Evolutionary conservation across 2,797 vertebrate genomes (phyloP), one percentile per base, ranked within the genome.

Genomic region (Hydrocynus forskahlii): DNA sequence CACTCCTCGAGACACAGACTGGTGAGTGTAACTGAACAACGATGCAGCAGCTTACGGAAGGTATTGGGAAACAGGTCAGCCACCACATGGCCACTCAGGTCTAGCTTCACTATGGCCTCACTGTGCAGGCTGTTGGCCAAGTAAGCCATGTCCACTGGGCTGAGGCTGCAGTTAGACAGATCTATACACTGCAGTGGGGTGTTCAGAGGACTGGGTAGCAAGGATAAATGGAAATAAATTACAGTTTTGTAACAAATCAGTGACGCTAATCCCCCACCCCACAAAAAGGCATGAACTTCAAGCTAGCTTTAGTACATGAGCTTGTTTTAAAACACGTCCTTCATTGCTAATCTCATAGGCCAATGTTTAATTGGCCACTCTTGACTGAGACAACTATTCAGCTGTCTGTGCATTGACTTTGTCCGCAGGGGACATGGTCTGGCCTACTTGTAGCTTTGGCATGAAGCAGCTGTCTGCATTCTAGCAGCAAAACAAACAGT

Each of bases 1-100:
- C 97, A 99, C 72, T 99, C 98, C 85, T 99, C 97, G 17, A 99
- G 85, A 0, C 88, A 82, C 83, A 99, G 94, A 68, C 88, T 93
- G 55, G 73, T 81, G 82, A 99, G 89, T 0, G 96, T 95, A 43
- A 79, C 83, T 0, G 96, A 95, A 1, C 94, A 96, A 9, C 91
- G 96, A 29, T 88, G 81, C 25, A 99, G 95, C 62, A 99, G 95
- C 88, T 96, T 96, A 71, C 93, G 93, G 89, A 99, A 96, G 25
- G 86, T 85, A 0, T 91, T 90, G 40, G 97, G 91, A 80, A 96
- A 97, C 55, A 94, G 75, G 7, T 87, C 80, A 4, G 92, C 84
- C 67, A 99, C 88, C 72, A 93, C 77, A 0, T 99, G 97, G n/a
- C 97, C 97, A 0, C 98, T 98, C 77, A 99, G 88, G 85, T 99